phyloP scores from a whole-genome alignment of 2,888 invertebrate species.

The Rhagonycha lutea region DNA sequence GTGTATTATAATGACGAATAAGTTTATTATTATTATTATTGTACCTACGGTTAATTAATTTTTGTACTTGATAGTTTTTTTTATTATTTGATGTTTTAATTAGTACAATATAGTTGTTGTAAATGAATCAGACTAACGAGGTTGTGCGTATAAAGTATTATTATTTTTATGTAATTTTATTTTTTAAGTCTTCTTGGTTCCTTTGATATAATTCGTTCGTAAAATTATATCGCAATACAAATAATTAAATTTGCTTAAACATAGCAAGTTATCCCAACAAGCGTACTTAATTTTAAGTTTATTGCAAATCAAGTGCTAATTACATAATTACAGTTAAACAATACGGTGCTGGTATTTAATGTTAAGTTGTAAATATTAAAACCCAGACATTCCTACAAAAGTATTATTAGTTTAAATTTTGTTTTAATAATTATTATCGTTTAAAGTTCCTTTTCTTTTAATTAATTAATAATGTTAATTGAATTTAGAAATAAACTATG shows the following conservation, averaged over 20 bases:
- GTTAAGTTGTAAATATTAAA: conserved; percentile 52
- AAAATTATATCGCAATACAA: not conserved
- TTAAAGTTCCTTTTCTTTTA: conserved; percentile 24
- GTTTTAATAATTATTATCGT: conserved; percentile 38
- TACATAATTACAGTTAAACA: conserved; percentile 14
- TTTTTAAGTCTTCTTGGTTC: not conserved
- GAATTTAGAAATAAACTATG: not conserved
- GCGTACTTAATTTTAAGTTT: not conserved
- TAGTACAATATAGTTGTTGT: conserved; percentile 10
- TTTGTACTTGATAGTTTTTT: conserved; percentile 22
- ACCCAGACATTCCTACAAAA: conserved; percentile 55
- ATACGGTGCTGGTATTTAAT: conserved; percentile 50
- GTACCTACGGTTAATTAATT: conserved; percentile 4
- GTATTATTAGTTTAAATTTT: conserved; percentile 53
- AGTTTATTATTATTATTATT: not conserved
- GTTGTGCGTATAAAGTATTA: conserved; percentile 48
- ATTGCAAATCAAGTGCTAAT: not conserved
- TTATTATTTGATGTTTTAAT: conserved; percentile 9
- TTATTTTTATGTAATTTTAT: conserved; percentile 32
- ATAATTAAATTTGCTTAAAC: not conserved
- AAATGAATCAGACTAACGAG: conserved; percentile 30
- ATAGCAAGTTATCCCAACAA: not conserved
- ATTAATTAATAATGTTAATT: not conserved
- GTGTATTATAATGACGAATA: conserved; percentile 3
- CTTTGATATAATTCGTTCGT: not conserved